Percentiles rank a stretch among this genome's conserved stretches.
phyloP scores from a whole-genome alignment of 2,888 invertebrate species.

The Sarcophaga carnaria region DNA sequence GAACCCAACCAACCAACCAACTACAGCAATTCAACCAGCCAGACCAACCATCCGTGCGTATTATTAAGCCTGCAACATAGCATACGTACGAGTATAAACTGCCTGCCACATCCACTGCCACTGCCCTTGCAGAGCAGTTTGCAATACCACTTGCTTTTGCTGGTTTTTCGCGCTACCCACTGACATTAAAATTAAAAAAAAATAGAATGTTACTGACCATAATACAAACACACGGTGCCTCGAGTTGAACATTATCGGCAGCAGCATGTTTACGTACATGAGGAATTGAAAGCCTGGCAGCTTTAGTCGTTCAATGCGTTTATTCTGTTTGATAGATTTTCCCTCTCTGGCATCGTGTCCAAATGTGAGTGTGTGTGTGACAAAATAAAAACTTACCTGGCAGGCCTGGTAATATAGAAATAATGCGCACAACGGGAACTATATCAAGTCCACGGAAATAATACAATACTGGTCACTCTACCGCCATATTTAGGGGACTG shows the following conservation, averaged over 20 bases:
- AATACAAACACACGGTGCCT: neutral
- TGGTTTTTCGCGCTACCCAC: slow-evolving; percentile 16
- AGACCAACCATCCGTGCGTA: slow-evolving; percentile 18
- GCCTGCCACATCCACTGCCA: neutral
- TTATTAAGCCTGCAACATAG: neutral
- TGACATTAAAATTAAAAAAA: slow-evolving; percentile 45
- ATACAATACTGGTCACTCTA: neutral
- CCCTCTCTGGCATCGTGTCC: neutral
- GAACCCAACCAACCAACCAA: neutral
- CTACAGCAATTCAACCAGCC: neutral
- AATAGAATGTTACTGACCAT: slow-evolving; percentile 29
- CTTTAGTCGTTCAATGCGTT: neutral
- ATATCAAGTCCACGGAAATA: neutral
- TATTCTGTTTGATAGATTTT: neutral
- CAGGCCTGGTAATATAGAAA: slow-evolving; percentile 18
- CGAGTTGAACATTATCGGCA: neutral
- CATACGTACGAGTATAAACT: neutral
- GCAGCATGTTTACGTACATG: neutral
- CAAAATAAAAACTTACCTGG: slow-evolving; percentile 46
- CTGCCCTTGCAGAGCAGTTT: neutral
- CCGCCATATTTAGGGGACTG: neutral
- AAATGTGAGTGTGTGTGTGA: neutral
- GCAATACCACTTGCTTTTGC: neutral
- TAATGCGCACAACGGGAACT: neutral
- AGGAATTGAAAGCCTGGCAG: slow-evolving; percentile 26